phyloP scores from a whole-genome alignment of 92 coral and sea anemone species.

The Siderastrea siderea region DNA sequence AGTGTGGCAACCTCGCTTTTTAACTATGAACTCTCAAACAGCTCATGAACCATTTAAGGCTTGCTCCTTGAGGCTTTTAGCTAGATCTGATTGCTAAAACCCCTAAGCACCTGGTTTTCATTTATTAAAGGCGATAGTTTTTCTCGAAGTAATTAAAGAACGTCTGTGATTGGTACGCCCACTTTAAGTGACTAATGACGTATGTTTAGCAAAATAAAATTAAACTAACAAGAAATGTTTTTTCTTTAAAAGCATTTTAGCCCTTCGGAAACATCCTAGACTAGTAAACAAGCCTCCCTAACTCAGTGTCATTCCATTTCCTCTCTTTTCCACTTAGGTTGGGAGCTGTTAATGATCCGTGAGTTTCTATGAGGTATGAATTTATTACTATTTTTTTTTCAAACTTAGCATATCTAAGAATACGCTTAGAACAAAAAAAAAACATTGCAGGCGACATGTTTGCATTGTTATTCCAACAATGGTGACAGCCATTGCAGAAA shows the following conservation, averaged over 20 bases:
- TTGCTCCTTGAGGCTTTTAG: neutral
- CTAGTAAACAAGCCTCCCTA: neutral
- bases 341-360: neutral
- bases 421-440: neutral
- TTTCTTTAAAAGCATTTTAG: neutral
- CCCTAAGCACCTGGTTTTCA: neutral
- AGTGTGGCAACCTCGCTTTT: too few species aligned
- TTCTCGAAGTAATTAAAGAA: constrained; percentile 5
- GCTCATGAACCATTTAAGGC: too few species aligned
- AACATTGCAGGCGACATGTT: neutral
- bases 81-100: neutral
- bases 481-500: constrained; percentile 8
- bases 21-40: too few species aligned
- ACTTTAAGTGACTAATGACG: neutral
- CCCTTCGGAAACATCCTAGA: neutral
- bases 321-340: neutral
- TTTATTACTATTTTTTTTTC: neutral
- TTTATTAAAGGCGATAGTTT: constrained; percentile 1
- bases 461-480: constrained; percentile 19
- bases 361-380: neutral
- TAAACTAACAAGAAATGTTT: neutral
- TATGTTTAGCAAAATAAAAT: neutral
- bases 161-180: constrained; percentile 6
- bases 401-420: neutral
- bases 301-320: neutral